Conservation (phyloP, 2,113 vertebrate genomes). For the Heterocephalus glaber region DNA sequence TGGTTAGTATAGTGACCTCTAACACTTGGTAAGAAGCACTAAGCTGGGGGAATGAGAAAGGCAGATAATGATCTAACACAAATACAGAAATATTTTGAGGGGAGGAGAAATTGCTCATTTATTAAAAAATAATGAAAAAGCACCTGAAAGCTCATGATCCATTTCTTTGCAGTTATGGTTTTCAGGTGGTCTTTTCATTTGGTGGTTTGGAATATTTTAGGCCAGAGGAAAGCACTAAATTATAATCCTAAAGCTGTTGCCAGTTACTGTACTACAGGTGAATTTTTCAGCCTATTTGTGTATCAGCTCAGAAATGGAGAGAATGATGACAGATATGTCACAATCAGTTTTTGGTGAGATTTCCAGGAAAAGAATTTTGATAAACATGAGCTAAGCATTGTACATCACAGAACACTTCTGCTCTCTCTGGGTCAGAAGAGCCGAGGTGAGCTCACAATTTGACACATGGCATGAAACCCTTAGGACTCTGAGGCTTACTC, state of each 20-base stretch:
- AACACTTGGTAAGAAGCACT: neutral
- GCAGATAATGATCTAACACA: constrained; percentile 12
- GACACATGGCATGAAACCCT: constrained; percentile 1
- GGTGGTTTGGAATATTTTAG: neutral
- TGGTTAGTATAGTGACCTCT: neutral
- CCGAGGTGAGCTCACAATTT: neutral
- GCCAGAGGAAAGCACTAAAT: constrained; percentile 10
- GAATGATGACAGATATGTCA: constrained; percentile 10
- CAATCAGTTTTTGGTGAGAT: constrained; percentile 42
- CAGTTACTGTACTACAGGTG: constrained; percentile 34
- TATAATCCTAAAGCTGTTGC: neutral
- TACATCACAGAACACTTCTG: constrained; percentile 1
- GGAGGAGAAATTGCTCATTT: neutral
- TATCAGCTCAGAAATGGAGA: constrained; percentile 51
- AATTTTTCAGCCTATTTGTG: constrained; percentile 44
- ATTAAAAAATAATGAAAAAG: constrained; percentile 45
- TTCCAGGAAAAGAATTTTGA: constrained; percentile 25
- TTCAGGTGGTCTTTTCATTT: neutral
- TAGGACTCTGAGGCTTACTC: constrained; percentile 44
- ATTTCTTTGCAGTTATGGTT: neutral
- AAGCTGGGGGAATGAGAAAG: constrained; percentile 28
- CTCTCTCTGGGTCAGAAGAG: constrained; percentile 48
- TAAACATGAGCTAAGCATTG: constrained; percentile 37
- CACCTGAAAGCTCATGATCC: neutral
- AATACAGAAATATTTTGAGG: constrained; percentile 36